These are phyloP conservation scores for Naso thynnoides DNA, from an alignment of 2,797 vertebrate genomes.

Conservation along the genomic window DNA sequence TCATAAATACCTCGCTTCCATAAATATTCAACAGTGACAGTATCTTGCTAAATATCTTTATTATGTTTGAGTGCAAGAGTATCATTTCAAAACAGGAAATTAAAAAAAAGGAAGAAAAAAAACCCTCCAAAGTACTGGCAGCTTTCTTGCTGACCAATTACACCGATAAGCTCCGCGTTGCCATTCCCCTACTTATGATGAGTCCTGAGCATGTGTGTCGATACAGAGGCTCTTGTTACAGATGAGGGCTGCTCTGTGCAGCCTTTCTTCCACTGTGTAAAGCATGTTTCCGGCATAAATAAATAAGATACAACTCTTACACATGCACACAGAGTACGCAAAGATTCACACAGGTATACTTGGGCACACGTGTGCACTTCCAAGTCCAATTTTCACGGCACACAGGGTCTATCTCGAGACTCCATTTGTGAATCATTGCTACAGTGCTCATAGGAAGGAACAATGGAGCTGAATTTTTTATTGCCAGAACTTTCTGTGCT, in stretches of 20 bases:
- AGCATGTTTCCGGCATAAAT: conserved; percentile 41
- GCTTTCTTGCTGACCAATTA: conserved; percentile 36
- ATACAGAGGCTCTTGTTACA: conserved; percentile 53
- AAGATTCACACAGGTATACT: not conserved
- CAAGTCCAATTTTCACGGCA: conserved; percentile 13
- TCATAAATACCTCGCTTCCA: conserved; percentile 21
- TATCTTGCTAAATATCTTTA: conserved; percentile 39
- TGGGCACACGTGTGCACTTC: not conserved
- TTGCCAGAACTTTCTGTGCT: conserved; percentile 22
- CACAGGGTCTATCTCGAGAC: not conserved
- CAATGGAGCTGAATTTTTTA: conserved; percentile 57
- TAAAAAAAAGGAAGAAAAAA: conserved; percentile 39
- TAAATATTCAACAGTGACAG: conserved; percentile 57
- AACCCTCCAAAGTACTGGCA: conserved; percentile 12
- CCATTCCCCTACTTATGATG: conserved; percentile 43
- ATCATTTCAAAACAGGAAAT: conserved; percentile 57
- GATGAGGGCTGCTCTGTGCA: conserved; percentile 31
- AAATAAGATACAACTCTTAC: conserved; percentile 27
- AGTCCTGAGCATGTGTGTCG: conserved; percentile 38
- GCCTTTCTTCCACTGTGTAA: conserved; percentile 18
- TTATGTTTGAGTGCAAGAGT: conserved; percentile 39
- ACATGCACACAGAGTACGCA: not conserved
- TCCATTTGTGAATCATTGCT: conserved; percentile 43
- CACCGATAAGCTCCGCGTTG: conserved; percentile 39
- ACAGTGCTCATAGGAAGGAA: conserved; percentile 29